Evolutionary conservation across 2,797 vertebrate genomes (phyloP), one percentile per base, ranked within the genome.

Genomic region (Labroides dimidiatus): DNA sequence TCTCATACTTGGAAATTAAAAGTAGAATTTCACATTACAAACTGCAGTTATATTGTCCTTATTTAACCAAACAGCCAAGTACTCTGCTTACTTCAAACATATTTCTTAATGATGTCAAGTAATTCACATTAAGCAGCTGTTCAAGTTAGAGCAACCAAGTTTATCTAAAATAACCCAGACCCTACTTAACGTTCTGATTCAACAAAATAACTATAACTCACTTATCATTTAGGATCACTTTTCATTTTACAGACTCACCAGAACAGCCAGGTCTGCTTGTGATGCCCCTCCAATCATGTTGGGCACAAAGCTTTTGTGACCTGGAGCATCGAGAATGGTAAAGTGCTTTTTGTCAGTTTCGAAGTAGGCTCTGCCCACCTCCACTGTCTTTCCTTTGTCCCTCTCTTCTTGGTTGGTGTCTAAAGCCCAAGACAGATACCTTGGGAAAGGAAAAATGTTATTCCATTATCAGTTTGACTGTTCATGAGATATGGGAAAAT

Each of bases 201-300:
- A 9, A 33, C 30, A 33, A 33, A 4, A 33, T 33, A 4, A 1
- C 30, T 7, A 33, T 4, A 33, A 33, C 20, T 20, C 11, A 17
- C 17, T 23, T 1, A 4, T 30, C 1, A n/a, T n/a, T n/a, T n/a
- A n/a, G n/a, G n/a, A n/a, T 20, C 11, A 17, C 17, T 23, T 1
- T 4, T 30, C 1, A 20, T 48, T 24, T 48, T 15, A 17, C 30
- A 2, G 43, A 85, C 96, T 96, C 93, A 99, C 98, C 96, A 99
- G 90, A 20, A 99, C 97, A 75, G 98, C 97, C 86, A 99, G 77
- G 83, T 99, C 97, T 44, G 98, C 98, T 92, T 99, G 97, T 6
- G 98, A 99, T 53, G 97, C 97, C 0, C 98, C 97, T 43, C 97
- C 97, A 42, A 99, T 99, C 98, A 99, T 99, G 93, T 99, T 99